Conservation (phyloP, 2,888 invertebrate species). For the Helicoverpa assulta region DNA sequence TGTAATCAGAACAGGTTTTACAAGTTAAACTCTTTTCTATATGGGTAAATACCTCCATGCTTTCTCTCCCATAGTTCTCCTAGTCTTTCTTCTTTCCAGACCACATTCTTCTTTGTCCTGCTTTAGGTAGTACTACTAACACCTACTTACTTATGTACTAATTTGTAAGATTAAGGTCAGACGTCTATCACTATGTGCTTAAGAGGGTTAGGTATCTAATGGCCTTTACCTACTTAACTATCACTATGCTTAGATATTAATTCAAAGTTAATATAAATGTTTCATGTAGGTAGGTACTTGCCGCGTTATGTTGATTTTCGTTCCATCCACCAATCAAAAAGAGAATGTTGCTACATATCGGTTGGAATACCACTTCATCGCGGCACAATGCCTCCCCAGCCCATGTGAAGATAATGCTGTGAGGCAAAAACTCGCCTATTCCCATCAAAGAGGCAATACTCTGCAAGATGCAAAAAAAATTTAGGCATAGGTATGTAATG, state of each 20-base stretch:
- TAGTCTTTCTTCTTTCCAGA: too few relatives aligned
- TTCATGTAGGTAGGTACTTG: conserved; percentile 8
- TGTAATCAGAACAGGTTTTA: conserved; percentile 67
- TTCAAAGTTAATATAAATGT: too few relatives aligned
- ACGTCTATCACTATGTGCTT: too few relatives aligned
- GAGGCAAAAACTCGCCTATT: conserved; percentile 92
- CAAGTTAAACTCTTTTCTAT: background rate
- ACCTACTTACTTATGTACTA: too few relatives aligned
- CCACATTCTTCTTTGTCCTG: too few relatives aligned
- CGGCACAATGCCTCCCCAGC: conserved; percentile 89
- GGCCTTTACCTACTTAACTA: too few relatives aligned
- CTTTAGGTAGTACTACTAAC: too few relatives aligned
- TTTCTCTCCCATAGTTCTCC: too few relatives aligned
- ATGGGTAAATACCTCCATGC: too few relatives aligned
- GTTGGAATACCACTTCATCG: conserved; percentile 88
- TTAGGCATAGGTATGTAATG: background rate
- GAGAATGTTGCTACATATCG: conserved; percentile 91
- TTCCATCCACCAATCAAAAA: conserved; percentile 92
- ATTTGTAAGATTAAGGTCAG: too few relatives aligned
- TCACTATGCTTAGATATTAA: too few relatives aligned
- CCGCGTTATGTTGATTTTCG: conserved; percentile 79
- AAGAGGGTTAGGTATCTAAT: too few relatives aligned
- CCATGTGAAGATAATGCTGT: conserved; percentile 84
- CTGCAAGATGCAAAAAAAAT: conserved; percentile 69
- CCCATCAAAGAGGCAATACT: conserved; percentile 85